Evolutionary conservation across 2,797 vertebrate genomes (phyloP).

Genomic region (Enteromius mattozi): DNA sequence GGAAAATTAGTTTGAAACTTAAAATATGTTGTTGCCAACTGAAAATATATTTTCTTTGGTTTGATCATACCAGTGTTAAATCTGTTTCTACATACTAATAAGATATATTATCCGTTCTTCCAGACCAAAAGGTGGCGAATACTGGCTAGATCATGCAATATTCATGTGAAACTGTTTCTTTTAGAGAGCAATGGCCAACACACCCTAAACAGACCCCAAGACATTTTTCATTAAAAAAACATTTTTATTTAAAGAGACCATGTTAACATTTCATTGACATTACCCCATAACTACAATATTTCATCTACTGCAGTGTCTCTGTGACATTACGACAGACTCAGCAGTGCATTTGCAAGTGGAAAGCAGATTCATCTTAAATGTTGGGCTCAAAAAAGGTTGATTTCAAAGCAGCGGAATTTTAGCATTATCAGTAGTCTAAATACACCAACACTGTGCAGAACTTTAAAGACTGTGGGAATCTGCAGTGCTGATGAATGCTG

Average conservation of each 20-base stretch:
- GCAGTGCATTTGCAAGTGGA: constrained; percentile 16
- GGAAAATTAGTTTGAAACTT: neutral
- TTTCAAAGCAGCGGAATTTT: neutral
- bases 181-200: neutral
- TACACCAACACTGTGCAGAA: neutral
- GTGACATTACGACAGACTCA: constrained; percentile 19
- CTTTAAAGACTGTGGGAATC: neutral
- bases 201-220: constrained; percentile 21
- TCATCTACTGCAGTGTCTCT: neutral
- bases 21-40: neutral
- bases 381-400: neutral
- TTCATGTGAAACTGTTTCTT: neutral
- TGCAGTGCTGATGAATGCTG: neutral
- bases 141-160: neutral
- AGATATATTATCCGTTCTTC: neutral
- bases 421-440: constrained; percentile 2
- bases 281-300: constrained; percentile 33
- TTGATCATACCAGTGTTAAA: neutral
- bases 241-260: constrained; percentile 22
- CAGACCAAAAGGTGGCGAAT: neutral
- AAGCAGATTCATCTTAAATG: neutral
- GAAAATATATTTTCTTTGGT: neutral
- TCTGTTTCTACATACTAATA: neutral
- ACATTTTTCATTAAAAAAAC: neutral
- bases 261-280: constrained; percentile 25